These are phyloP conservation scores for Sternarchorhynchus goeldii DNA, from an alignment of 2,797 vertebrate genomes.

Conservation along the genomic window DNA sequence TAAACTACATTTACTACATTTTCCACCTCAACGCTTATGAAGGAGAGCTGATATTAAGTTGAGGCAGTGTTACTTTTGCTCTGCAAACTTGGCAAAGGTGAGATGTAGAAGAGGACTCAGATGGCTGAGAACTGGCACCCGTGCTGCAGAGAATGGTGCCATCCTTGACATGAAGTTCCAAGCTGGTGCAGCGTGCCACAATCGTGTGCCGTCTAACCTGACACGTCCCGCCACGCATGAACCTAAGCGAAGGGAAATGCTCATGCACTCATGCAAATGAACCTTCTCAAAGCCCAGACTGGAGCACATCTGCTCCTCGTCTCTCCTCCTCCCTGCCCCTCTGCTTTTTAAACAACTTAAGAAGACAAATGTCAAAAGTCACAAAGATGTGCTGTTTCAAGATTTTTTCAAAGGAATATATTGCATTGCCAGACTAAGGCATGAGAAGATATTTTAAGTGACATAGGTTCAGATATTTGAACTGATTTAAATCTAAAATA, in stretches of 20 bases:
- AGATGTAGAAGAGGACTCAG: background rate
- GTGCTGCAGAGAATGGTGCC: conserved; percentile 19
- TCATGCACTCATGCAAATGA: conserved; percentile 50
- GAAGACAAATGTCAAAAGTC: conserved; percentile 28
- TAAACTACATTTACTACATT: background rate
- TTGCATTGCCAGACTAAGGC: no score
- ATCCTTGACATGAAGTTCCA: conserved; percentile 49
- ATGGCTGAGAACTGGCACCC: conserved; percentile 27
- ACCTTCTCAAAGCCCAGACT: conserved; percentile 21
- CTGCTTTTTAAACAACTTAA: conserved; percentile 41
- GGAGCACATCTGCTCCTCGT: conserved; percentile 12
- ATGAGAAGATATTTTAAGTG: conserved; percentile 6
- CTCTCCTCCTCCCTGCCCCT: background rate
- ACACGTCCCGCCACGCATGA: conserved; percentile 47
- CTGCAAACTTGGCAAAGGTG: conserved; percentile 9
- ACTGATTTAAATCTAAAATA: no score
- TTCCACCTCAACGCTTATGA: background rate
- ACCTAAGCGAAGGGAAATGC: conserved; percentile 27
- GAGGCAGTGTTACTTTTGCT: conserved; percentile 3
- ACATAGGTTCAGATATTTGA: no score
- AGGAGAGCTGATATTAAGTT: background rate
- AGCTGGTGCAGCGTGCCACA: conserved; percentile 25
- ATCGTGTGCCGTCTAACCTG: conserved; percentile 39
- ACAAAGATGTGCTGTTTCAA: conserved; percentile 16
- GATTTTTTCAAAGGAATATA: background rate